phyloP scores from a whole-genome alignment of 53 echinoderm and acorn worm species.

The Stichopus horrens region DNA sequence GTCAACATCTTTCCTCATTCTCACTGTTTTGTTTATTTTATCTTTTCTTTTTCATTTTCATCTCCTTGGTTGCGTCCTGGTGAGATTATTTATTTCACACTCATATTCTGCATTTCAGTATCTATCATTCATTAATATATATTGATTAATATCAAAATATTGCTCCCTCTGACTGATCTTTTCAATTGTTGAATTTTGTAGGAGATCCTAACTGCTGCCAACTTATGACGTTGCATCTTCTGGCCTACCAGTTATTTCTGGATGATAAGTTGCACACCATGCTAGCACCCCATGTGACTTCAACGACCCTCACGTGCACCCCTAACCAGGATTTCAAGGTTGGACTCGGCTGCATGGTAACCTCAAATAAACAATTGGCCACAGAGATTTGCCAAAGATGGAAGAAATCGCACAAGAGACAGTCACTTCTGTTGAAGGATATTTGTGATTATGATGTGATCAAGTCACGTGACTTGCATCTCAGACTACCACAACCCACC shows the following conservation, averaged over 20 bases:
- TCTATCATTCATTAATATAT: background rate
- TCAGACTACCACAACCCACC: slow-evolving; percentile 33
- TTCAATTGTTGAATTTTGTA: background rate
- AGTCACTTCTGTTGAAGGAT: background rate
- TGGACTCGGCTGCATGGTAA: slow-evolving; percentile 56
- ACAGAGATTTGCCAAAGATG: slow-evolving; percentile 21
- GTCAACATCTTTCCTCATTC: too few species aligned
- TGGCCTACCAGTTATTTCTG: slow-evolving; percentile 67
- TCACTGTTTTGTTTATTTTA: too few species aligned
- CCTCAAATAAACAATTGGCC: slow-evolving; percentile 52
- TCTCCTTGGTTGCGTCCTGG: too few species aligned
- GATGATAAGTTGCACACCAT: slow-evolving; percentile 54
- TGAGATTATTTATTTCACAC: too few species aligned
- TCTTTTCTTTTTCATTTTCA: too few species aligned
- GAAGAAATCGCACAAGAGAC: slow-evolving; percentile 7
- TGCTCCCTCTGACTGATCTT: background rate
- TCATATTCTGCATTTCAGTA: background rate
- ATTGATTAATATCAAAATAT: background rate
- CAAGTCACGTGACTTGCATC: slow-evolving; percentile 12
- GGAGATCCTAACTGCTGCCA: slow-evolving; percentile 7
- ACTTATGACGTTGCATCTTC: slow-evolving; percentile 54
- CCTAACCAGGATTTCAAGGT: slow-evolving; percentile 51
- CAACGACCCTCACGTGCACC: slow-evolving; percentile 57
- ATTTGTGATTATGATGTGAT: slow-evolving; percentile 17
- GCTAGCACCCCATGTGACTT: slow-evolving; percentile 58